These are phyloP conservation scores for Paralvinella palmiformis DNA, from an alignment of 1,140 invertebrate genomes.

Conservation along the genomic window DNA sequence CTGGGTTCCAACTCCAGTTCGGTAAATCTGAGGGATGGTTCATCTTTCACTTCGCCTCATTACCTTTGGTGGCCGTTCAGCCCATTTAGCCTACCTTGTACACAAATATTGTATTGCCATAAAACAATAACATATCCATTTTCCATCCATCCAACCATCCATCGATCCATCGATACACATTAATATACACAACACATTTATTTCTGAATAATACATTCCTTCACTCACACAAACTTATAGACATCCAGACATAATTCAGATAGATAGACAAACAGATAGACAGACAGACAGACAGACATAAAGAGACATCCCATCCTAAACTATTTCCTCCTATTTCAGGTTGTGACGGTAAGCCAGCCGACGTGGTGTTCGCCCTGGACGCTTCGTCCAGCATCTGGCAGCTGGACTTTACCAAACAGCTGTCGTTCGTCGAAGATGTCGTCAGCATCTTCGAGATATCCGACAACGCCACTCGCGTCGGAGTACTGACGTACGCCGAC, in stretches of 20 bases:
- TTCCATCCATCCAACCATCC: not conserved
- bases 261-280: not conserved
- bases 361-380: conserved; percentile 40
- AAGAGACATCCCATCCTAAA: not conserved
- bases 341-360: conserved; percentile 36
- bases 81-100: too few relatives aligned
- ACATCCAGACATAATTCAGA: not conserved
- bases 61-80: too few relatives aligned
- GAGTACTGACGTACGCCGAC: conserved; percentile 1
- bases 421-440: conserved; percentile 30
- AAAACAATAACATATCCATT: too few relatives aligned
- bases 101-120: too few relatives aligned
- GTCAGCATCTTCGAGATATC: conserved; percentile 29
- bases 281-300: not conserved
- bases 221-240: not conserved
- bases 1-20: too few relatives aligned
- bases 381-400: conserved; percentile 34
- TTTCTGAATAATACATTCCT: not conserved
- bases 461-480: conserved; percentile 1
- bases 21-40: too few relatives aligned
- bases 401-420: conserved; percentile 30
- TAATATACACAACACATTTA: not conserved
- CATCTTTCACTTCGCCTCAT: too few relatives aligned
- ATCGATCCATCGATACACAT: not conserved
- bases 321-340: conserved; percentile 6